phyloP scores from a whole-genome alignment of 1,140 invertebrate genomes.

The Caerostris darwini region DNA sequence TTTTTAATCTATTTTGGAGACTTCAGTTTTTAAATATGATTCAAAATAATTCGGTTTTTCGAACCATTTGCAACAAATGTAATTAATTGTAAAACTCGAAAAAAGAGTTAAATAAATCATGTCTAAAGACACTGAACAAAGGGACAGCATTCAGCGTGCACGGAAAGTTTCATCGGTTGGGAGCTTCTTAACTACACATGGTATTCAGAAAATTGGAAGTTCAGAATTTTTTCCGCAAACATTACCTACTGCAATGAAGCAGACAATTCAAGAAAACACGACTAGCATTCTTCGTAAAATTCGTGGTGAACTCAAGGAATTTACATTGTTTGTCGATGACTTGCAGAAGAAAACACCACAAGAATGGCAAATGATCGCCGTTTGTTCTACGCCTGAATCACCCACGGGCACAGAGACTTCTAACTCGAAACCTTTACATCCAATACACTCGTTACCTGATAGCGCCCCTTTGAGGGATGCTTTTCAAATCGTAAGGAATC shows the following conservation, averaged over 20 bases:
- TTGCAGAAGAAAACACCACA: not conserved
- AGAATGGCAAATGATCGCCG: not conserved
- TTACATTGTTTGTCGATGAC: not conserved
- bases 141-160: not conserved
- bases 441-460: not conserved
- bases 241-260: not conserved
- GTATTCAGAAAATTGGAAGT: not conserved
- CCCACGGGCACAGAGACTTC: not conserved
- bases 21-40: too few relatives aligned
- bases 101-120: not conserved
- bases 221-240: not conserved
- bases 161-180: not conserved
- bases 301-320: not conserved
- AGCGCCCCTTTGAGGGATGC: conserved; percentile 31
- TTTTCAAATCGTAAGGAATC: conserved; percentile 24
- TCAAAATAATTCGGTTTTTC: not conserved
- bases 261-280: not conserved
- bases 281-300: not conserved
- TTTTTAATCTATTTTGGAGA: too few relatives aligned
- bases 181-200: not conserved
- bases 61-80: not conserved
- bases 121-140: not conserved
- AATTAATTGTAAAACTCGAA: too few relatives aligned
- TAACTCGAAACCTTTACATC: not conserved
- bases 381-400: not conserved